Conservation (phyloP, 2,888 invertebrate genomes). For the Suillia variegata region DNA sequence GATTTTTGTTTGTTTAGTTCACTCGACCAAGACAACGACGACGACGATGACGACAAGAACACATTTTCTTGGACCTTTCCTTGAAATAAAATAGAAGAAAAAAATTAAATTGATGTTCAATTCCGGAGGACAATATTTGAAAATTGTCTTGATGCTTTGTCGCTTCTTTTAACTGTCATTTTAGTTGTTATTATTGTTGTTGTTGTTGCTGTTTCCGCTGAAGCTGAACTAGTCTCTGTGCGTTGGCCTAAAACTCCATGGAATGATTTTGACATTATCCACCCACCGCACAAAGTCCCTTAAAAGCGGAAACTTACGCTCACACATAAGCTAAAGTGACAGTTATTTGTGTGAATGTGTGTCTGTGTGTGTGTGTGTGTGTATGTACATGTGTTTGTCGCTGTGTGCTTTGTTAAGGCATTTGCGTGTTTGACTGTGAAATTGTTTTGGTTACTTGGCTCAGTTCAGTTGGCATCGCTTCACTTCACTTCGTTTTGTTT, state of each 20-base stretch:
- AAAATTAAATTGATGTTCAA: not conserved
- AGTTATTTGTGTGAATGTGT: not conserved
- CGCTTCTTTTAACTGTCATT: slow-evolving; percentile 1
- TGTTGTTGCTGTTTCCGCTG: not conserved
- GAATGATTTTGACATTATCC: slow-evolving; percentile 13
- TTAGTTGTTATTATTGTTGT: not conserved
- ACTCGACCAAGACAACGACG: not conserved
- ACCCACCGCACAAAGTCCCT: not conserved
- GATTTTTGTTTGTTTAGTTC: slow-evolving; percentile 22
- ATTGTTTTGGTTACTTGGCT: not conserved
- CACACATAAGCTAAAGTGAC: not conserved
- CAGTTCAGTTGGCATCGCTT: too few species aligned
- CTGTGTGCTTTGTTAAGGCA: not conserved
- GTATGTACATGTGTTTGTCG: not conserved
- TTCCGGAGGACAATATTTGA: slow-evolving; percentile 17
- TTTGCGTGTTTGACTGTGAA: slow-evolving; percentile 6
- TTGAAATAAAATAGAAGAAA: not conserved
- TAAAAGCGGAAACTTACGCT: not conserved
- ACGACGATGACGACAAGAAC: not conserved
- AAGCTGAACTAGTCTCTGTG: not conserved
- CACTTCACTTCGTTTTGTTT: too few species aligned
- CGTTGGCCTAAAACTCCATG: not conserved
- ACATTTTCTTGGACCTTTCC: not conserved
- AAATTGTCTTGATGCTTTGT: slow-evolving; percentile 10
- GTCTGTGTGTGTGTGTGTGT: not conserved